A percentile compares a stretch with the other conserved stretches of the same genome.
phyloP scores from a whole-genome alignment of 2,797 vertebrate genomes.

The Pelochelys cantorii region DNA sequence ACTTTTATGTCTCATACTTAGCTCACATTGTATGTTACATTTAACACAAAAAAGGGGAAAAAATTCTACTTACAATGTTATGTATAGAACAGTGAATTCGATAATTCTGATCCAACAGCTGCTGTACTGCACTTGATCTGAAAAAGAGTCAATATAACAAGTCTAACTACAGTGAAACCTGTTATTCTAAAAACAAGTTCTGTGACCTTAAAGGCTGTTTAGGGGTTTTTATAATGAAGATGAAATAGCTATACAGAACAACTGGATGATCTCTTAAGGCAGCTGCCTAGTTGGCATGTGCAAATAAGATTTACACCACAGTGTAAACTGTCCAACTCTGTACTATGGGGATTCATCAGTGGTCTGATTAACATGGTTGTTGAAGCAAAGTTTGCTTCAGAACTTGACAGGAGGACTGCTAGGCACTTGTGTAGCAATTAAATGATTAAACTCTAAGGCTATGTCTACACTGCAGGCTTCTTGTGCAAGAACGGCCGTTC shows the following conservation, averaged over 20 bases:
- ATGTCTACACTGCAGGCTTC: too few species aligned
- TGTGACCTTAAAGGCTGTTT: not conserved
- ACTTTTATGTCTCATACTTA: not conserved
- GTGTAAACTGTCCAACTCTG: not conserved
- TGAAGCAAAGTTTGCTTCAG: not conserved
- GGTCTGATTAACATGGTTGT: not conserved
- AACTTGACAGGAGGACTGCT: not conserved
- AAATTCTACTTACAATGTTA: slow-evolving; percentile 85
- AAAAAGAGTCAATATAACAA: slow-evolving; percentile 31
- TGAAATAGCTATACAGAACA: fast-evolving
- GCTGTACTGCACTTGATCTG: slow-evolving; percentile 92
- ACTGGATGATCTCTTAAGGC: not conserved
- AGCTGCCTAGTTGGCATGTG: not conserved
- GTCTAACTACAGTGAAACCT: not conserved
- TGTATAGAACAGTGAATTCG: slow-evolving; percentile 96
- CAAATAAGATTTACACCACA: not conserved
- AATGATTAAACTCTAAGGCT: too few species aligned
- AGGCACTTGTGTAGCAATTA: not conserved
- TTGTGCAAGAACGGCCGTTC: too few species aligned
- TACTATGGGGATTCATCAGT: not conserved
- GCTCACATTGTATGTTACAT: not conserved
- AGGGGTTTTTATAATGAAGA: not conserved
- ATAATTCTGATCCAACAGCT: slow-evolving; percentile 97
- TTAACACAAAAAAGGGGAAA: not conserved
- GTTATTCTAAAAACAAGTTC: not conserved